phyloP scores from a whole-genome alignment of 2,888 invertebrate genomes.

The Torymus aiolomorphi region DNA sequence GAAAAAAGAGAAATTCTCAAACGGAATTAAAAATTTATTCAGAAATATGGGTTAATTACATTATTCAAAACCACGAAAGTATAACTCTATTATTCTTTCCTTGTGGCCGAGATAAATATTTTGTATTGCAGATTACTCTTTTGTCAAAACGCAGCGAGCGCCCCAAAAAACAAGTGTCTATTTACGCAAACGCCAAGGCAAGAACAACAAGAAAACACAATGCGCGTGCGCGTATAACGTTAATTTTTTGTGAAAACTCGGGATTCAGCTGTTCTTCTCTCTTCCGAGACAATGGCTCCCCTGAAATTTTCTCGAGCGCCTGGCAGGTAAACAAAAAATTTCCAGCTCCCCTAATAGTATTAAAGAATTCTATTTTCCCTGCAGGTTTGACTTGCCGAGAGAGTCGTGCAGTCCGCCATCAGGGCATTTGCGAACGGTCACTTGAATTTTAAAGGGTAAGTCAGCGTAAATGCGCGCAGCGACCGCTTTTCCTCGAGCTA shows the following conservation, averaged over 20 bases:
- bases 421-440: constrained; percentile 44
- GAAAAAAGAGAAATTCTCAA: no score
- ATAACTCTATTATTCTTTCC: no score
- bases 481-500: not conserved
- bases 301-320: not conserved
- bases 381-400: constrained; percentile 19
- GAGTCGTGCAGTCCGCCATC: constrained; percentile 5
- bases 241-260: constrained; percentile 40
- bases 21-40: not conserved
- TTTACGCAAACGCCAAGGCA: not conserved
- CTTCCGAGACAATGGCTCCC: not conserved
- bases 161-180: not conserved
- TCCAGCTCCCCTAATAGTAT: constrained; percentile 33
- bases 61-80: no score
- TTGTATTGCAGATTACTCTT: not conserved
- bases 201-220: no score
- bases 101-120: no score
- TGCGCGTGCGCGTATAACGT: not conserved
- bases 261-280: not conserved
- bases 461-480: constrained; percentile 36
- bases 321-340: constrained; percentile 14
- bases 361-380: constrained; percentile 47
- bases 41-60: not conserved
- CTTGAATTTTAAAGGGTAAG: constrained; percentile 50
- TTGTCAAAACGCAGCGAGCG: not conserved